phyloP scores from a whole-genome alignment of 2,888 invertebrate species.

The Sisyra terminalis region DNA sequence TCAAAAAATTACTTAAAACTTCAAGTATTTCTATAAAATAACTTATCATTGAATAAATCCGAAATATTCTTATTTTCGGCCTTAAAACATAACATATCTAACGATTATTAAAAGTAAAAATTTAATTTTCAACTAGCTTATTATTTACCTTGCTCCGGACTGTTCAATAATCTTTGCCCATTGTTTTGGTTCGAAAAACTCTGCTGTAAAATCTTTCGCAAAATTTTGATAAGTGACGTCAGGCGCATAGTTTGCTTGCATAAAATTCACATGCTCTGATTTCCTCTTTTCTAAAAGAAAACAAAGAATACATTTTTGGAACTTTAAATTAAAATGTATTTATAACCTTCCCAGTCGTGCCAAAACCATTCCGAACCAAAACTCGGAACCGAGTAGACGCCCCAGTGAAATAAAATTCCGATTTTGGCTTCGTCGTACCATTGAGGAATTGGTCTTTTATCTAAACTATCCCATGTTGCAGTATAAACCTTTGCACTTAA shows the following conservation, averaged over 20 bases:
- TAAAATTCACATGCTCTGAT: conserved; percentile 36
- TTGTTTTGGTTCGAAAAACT: conserved; percentile 67
- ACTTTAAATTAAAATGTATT: too few relatives aligned
- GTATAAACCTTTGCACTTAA: conserved; percentile 26
- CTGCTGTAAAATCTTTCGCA: conserved; percentile 73
- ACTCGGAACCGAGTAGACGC: conserved; percentile 80
- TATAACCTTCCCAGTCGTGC: conserved; percentile 65
- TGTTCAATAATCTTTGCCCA: conserved; percentile 73
- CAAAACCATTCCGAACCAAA: conserved; percentile 88
- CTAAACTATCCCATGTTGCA: conserved; percentile 73
- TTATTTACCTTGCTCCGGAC: conserved; percentile 68
- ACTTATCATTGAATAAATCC: too few relatives aligned
- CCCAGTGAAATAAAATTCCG: conserved; percentile 91
- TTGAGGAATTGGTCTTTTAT: conserved; percentile 58
- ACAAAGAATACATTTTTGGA: too few relatives aligned
- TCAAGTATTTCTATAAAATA: too few relatives aligned
- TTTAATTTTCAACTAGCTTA: too few relatives aligned
- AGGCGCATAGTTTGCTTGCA: conserved; percentile 69
- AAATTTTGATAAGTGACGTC: conserved; percentile 85
- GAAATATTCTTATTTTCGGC: too few relatives aligned
- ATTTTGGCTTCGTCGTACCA: conserved; percentile 88
- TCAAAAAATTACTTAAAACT: too few relatives aligned
- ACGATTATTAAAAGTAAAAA: too few relatives aligned
- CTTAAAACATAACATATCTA: too few relatives aligned
- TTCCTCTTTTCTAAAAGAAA: background rate